phyloP scores from a whole-genome alignment of 2,797 vertebrate species.

The Falco concolor region DNA sequence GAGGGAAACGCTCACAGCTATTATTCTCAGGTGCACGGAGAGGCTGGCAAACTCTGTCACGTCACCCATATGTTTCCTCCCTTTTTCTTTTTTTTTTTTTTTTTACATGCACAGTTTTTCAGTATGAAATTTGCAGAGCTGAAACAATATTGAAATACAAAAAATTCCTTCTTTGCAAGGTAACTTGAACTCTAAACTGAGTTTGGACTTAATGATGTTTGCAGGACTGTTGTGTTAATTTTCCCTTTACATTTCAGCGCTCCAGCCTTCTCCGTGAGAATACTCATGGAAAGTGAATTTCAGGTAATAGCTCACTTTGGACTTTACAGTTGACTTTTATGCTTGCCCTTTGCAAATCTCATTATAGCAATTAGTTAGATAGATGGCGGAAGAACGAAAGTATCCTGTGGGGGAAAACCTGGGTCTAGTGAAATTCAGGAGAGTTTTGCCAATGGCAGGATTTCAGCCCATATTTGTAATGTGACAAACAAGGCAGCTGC shows the following conservation, averaged over 20 bases:
- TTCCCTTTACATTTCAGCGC: background rate
- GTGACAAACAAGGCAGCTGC: background rate
- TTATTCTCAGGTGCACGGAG: background rate
- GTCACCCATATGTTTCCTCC: background rate
- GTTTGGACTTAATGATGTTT: background rate
- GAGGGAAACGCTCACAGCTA: background rate
- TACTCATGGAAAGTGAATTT: background rate
- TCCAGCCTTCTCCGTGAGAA: background rate
- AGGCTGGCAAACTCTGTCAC: background rate
- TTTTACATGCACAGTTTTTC: background rate
- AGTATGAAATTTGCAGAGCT: background rate
- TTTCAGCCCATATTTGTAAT: background rate
- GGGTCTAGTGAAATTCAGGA: background rate
- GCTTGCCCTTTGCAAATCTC: slow-evolving; percentile 21
- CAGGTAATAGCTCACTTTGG: slow-evolving; percentile 20
- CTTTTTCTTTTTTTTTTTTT: no score
- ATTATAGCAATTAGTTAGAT: slow-evolving; percentile 30
- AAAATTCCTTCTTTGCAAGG: background rate
- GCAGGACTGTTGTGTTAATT: slow-evolving; percentile 8
- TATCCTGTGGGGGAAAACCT: background rate
- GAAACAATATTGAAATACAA: background rate
- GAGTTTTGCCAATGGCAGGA: background rate
- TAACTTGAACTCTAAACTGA: slow-evolving; percentile 20
- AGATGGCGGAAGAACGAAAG: background rate
- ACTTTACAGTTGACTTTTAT: background rate